Percentiles rank a stretch among this genome's conserved stretches.
These are phyloP conservation scores for Drosophila ficusphila DNA, from an alignment of 1,140 invertebrate genomes.

Conservation along the genomic window DNA sequence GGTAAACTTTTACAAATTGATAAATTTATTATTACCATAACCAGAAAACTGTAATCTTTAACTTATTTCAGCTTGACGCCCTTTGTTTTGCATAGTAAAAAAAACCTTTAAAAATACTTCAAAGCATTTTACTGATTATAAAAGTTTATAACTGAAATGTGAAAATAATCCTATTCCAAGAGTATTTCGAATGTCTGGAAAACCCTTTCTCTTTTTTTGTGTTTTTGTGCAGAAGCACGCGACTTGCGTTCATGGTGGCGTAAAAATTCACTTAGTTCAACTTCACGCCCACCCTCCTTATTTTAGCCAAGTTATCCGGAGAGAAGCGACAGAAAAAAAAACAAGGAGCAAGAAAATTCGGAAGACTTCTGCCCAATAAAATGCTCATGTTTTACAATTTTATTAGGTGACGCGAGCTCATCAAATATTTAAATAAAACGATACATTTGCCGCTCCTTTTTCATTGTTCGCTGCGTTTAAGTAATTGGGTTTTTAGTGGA, in stretches of 20 bases:
- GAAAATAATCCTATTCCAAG: background rate
- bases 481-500: constrained; percentile 79
- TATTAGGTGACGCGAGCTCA: constrained; percentile 69
- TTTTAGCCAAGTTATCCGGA: constrained; percentile 14
- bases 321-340: constrained; percentile 30
- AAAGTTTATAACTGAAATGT: background rate
- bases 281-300: constrained; percentile 12
- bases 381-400: constrained; percentile 78
- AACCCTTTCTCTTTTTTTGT: background rate
- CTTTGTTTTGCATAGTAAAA: too few relatives aligned
- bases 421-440: constrained; percentile 71
- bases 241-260: constrained; percentile 68
- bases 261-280: constrained; percentile 75
- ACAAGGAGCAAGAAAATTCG: constrained; percentile 24
- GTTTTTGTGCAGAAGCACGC: constrained; percentile 39
- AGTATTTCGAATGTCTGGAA: background rate
- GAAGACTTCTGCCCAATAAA: constrained; percentile 51
- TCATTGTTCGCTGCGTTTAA: constrained; percentile 64
- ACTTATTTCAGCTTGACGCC: too few relatives aligned
- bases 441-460: constrained; percentile 30
- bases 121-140: too few relatives aligned
- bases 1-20: too few relatives aligned
- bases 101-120: too few relatives aligned
- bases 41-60: too few relatives aligned
- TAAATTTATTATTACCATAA: too few relatives aligned